Evolutionary conservation across 2,797 vertebrate genomes (phyloP).

Genomic region (Anas acuta): DNA sequence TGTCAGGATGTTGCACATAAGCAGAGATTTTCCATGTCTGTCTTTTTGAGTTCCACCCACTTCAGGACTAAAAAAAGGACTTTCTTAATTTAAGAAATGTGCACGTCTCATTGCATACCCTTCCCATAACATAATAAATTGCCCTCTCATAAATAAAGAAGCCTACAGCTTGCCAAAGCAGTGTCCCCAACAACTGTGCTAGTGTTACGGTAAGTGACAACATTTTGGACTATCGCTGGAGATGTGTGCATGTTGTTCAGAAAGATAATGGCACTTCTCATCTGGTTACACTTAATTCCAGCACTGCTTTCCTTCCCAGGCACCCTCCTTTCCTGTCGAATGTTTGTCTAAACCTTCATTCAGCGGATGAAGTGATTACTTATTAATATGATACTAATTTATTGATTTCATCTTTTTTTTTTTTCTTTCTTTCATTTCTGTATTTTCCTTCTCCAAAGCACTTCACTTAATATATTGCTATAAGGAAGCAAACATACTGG

Average conservation of each 20-base stretch:
- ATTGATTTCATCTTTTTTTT: conserved; percentile 18
- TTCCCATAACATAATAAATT: conserved; percentile 5
- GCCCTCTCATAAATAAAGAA: conserved; percentile 6
- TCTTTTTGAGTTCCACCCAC: background rate
- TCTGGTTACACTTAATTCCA: conserved; percentile 29
- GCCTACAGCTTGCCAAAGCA: conserved; percentile 6
- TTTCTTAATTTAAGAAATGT: conserved; percentile 30
- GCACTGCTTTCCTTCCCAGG: conserved; percentile 1
- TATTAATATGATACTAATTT: conserved; percentile 15
- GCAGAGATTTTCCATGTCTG: background rate
- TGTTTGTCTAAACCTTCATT: conserved; percentile 35
- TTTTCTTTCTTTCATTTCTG: background rate
- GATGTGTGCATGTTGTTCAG: background rate
- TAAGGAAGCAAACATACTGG: background rate
- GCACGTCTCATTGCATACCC: background rate
- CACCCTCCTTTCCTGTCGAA: conserved; percentile 32
- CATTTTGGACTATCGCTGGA: background rate
- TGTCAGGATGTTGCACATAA: background rate
- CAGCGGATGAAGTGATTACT: background rate
- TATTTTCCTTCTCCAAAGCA: conserved; percentile 22
- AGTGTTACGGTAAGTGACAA: conserved; percentile 3
- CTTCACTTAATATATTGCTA: background rate
- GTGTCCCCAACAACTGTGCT: background rate
- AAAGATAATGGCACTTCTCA: conserved; percentile 15
- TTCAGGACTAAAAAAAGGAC: conserved; percentile 24